Conservation (phyloP, 30 jellyfish, hydroid and myxozoan species). For the Hydra vulgaris region DNA sequence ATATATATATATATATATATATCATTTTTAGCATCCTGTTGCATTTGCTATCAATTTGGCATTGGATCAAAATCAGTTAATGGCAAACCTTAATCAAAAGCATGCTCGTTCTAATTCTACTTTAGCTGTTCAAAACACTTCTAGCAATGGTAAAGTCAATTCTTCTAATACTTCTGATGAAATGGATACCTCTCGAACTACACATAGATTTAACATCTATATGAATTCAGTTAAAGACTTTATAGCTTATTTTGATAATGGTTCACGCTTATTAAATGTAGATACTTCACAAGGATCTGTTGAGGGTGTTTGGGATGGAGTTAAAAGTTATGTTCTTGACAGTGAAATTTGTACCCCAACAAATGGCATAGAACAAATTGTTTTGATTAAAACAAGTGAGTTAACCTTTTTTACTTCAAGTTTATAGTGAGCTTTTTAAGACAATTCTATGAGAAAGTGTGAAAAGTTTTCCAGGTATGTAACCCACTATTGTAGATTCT, state of each 20-base stretch:
- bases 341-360: slow-evolving; percentile 49
- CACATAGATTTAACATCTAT: slow-evolving; percentile 49
- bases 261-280: slow-evolving; percentile 56
- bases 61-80: slow-evolving; percentile 59
- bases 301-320: slow-evolving; percentile 72
- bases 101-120: slow-evolving; percentile 74
- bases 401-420: background rate
- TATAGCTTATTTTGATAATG: slow-evolving; percentile 39
- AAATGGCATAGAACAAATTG: slow-evolving; percentile 40
- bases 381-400: slow-evolving; percentile 61
- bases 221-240: slow-evolving; percentile 68
- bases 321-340: slow-evolving; percentile 39
- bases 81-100: slow-evolving; percentile 54
- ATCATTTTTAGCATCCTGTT: slow-evolving; percentile 64
- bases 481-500: too few species aligned
- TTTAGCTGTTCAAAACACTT: slow-evolving; percentile 11
- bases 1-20: too few species aligned
- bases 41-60: slow-evolving; percentile 71
- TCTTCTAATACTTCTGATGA: slow-evolving; percentile 73
- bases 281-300: slow-evolving; percentile 67
- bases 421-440: too few species aligned
- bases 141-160: slow-evolving; percentile 4
- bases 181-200: slow-evolving; percentile 86
- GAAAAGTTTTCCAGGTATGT: too few species aligned
- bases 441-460: too few species aligned